Evolutionary conservation across 2,888 invertebrate genomes (phyloP), one percentile per base, ranked within the genome.

Genomic region (Nyleta sp.): DNA sequence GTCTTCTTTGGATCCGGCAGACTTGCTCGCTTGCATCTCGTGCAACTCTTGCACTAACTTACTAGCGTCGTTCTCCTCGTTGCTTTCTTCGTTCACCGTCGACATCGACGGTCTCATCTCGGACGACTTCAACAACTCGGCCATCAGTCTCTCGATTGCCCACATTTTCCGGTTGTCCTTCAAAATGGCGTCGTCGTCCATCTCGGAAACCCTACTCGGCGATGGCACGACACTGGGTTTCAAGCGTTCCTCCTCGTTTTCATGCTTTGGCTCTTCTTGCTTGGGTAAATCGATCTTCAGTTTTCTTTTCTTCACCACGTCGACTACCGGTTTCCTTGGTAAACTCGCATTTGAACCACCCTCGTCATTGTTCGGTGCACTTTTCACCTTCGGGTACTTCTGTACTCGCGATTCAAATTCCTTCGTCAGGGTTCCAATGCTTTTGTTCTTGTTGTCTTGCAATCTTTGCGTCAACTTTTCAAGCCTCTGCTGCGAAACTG

Each of bases 61-160:
- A n/a, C n/a, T n/a, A n/a, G n/a, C n/a, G n/a, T n/a, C n/a, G n/a
- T n/a, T n/a, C n/a, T n/a, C n/a, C 87, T 87, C 0, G 84, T 77
- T 7, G 86, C 86, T n/a, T 84, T 85, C n/a, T 86, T 52, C 17
- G 13, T 2, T 15, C 10, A 35, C 5, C 0, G 50, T 18, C 2
- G 73, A 20, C 4, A 44, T 0, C 70, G 81, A 22, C n/a, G 17
- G 8, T 35, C 38, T 17, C 80, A 50, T 84, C 8, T 59, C 80
- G 35, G 82, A 82, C 80, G 84, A 83, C 35, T 86, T 84, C 35
- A 85, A 78, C 38, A 89, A 75, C 71, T 89, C 88, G 6, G 86
- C 82, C 84, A 89, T 86, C 4, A 89, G 80, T 28, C 87, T 87
- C 62, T 89, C 88, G 7, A 89, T 88, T 10, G 88, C 90, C 90